Percentiles rank a stretch among this genome's conserved stretches.
Evolutionary conservation across 2,113 vertebrate species (phyloP).

Genomic region (Lichenostomus cassidix): DNA sequence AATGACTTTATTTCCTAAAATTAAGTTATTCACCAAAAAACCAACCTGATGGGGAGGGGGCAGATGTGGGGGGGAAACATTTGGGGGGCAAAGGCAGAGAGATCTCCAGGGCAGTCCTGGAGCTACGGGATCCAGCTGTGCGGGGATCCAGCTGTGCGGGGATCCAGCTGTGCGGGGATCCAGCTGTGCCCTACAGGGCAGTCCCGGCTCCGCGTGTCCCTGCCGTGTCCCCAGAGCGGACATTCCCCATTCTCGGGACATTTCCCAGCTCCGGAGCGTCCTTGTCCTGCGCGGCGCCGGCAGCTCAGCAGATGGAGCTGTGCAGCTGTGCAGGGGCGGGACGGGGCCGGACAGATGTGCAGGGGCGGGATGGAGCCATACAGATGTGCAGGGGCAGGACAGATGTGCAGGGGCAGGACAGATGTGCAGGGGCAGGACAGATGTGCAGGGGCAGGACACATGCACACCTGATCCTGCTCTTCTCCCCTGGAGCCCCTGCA

Average conservation of each 20-base stretch:
- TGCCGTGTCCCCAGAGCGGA: neutral
- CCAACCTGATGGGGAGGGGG: neutral
- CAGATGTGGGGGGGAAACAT: neutral
- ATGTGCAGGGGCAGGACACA: neutral
- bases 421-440: neutral
- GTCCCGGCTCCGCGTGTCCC: rapidly evolving
- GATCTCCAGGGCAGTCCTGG: no score
- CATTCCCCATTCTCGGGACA: neutral
- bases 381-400: neutral
- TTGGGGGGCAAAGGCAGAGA: neutral
- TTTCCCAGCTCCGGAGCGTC: neutral
- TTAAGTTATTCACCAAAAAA: neutral
- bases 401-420: neutral
- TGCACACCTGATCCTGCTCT: neutral
- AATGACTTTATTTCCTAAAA: neutral
- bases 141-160: neutral
- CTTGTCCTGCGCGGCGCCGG: neutral
- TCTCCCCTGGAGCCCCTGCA: no score
- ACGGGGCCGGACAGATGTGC: neutral
- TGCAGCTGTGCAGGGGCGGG: neutral
- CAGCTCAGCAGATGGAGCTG: constrained; percentile 54
- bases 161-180: neutral
- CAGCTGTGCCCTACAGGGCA: neutral
- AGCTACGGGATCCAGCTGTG: neutral
- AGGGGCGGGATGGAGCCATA: neutral